Conservation (phyloP, 1,140 invertebrate species). For the Formica selysi region DNA sequence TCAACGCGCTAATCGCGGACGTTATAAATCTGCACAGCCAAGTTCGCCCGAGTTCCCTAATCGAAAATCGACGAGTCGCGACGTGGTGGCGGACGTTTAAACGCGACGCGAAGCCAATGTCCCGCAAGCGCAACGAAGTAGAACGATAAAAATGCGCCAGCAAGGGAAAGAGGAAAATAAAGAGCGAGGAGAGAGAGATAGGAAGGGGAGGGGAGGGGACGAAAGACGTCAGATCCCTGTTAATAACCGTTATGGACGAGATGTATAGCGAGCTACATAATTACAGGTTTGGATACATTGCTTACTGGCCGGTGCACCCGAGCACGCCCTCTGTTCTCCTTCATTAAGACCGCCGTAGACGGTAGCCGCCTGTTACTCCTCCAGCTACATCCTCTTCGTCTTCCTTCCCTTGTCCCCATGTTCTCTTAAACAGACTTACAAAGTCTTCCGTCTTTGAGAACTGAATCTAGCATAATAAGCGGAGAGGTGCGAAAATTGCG, state of each 20-base stretch:
- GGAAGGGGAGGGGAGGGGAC: slow-evolving; percentile 22
- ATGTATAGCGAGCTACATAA: slow-evolving; percentile 82
- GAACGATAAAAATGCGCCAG: slow-evolving; percentile 59
- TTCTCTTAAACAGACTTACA: slow-evolving; percentile 42
- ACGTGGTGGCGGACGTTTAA: slow-evolving; percentile 44
- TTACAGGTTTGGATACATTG: slow-evolving; percentile 85
- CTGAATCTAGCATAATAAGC: neutral
- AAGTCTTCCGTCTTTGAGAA: slow-evolving; percentile 17
- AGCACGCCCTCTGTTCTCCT: slow-evolving; percentile 85
- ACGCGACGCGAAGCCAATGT: slow-evolving; percentile 32
- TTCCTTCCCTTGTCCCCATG: slow-evolving; percentile 29
- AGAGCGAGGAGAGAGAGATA: slow-evolving; percentile 8
- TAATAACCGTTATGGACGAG: slow-evolving; percentile 83
- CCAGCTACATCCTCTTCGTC: slow-evolving; percentile 64
- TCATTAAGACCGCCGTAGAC: slow-evolving; percentile 83
- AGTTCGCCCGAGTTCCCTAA: slow-evolving; percentile 16
- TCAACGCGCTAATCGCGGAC: neutral
- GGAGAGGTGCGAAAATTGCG: slow-evolving; percentile 22
- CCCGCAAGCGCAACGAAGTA: slow-evolving; percentile 61
- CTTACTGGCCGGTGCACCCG: slow-evolving; percentile 83
- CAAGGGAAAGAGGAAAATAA: neutral
- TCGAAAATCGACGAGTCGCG: slow-evolving; percentile 40
- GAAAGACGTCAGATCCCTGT: slow-evolving; percentile 80
- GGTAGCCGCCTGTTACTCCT: slow-evolving; percentile 84
- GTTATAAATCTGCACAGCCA: slow-evolving; percentile 20